A percentile compares a stretch with the other conserved stretches of the same genome.
Evolutionary conservation across 1,140 invertebrate genomes (phyloP).

Genomic region (Scaptodrosophila lebanonensis): DNA sequence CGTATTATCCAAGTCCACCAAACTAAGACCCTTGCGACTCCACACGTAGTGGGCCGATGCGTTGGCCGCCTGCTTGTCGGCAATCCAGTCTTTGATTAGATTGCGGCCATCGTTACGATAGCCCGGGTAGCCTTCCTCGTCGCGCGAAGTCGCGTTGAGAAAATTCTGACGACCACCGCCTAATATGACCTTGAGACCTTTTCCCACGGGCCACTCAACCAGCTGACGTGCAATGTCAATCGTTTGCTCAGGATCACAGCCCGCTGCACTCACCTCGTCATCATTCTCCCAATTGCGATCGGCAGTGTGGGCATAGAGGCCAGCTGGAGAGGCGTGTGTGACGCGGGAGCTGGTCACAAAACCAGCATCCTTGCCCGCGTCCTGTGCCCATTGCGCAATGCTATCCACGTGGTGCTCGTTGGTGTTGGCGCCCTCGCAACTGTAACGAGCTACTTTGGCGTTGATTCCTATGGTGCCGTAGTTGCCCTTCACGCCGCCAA

Average conservation of each 20-base stretch:
- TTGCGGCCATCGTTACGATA: slow-evolving; percentile 80
- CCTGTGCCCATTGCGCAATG: slow-evolving; percentile 83
- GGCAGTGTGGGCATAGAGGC: slow-evolving; percentile 87
- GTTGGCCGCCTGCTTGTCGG: slow-evolving; percentile 78
- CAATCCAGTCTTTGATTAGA: slow-evolving; percentile 83
- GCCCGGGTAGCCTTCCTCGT: slow-evolving; percentile 83
- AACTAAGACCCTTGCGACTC: slow-evolving; percentile 81
- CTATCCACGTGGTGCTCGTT: slow-evolving; percentile 79
- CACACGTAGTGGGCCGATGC: slow-evolving; percentile 81
- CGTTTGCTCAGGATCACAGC: slow-evolving; percentile 62
- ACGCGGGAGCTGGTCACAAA: slow-evolving; percentile 88
- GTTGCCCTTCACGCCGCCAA: slow-evolving; percentile 89
- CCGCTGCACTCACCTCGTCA: slow-evolving; percentile 78
- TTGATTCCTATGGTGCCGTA: slow-evolving; percentile 86
- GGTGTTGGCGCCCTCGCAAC: slow-evolving; percentile 76
- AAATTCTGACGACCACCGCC: slow-evolving; percentile 86
- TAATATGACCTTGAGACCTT: slow-evolving; percentile 81
- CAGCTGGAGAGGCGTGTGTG: slow-evolving; percentile 88
- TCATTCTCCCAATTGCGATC: slow-evolving; percentile 89
- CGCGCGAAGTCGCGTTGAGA: slow-evolving; percentile 79
- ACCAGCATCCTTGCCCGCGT: slow-evolving; percentile 84
- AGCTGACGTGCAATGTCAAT: slow-evolving; percentile 87
- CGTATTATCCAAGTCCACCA: slow-evolving; percentile 80
- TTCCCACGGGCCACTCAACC: slow-evolving; percentile 82
- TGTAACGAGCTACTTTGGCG: slow-evolving; percentile 79